A percentile compares a stretch with the other conserved stretches of the same genome.
Conservation (phyloP, 2,888 invertebrate species). For the Flexamia atlantica region DNA sequence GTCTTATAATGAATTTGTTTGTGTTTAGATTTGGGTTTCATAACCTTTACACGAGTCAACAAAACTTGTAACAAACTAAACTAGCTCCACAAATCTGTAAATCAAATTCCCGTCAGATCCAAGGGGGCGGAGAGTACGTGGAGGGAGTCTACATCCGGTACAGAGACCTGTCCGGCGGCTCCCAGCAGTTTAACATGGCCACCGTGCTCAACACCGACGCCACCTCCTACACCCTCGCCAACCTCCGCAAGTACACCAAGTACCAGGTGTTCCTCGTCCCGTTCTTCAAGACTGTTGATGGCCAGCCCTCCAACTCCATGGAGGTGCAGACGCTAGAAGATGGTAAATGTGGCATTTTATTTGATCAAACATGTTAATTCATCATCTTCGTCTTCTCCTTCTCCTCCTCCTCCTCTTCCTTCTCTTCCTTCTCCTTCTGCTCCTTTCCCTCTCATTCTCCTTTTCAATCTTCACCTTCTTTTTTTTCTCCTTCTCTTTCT, state of each 20-base stretch:
- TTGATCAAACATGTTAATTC: too few species aligned
- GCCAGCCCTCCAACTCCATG: slow-evolving; percentile 95
- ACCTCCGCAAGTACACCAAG: slow-evolving; percentile 89
- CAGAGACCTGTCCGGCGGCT: slow-evolving; percentile 80
- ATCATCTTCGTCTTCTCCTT: too few species aligned
- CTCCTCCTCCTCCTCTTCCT: too few species aligned
- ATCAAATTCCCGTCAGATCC: slow-evolving; percentile 72
- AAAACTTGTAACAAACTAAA: too few species aligned
- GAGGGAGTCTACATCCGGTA: slow-evolving; percentile 86
- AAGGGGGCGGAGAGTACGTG: slow-evolving; percentile 77
- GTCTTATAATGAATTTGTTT: too few species aligned
- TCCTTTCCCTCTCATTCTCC: too few species aligned
- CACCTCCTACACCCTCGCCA: slow-evolving; percentile 84
- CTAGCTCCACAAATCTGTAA: too few species aligned
- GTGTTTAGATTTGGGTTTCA: too few species aligned
- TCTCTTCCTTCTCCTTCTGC: too few species aligned
- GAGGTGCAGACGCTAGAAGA: slow-evolving; percentile 78
- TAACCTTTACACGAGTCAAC: too few species aligned
- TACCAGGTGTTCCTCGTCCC: slow-evolving; percentile 96
- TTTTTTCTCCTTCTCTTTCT: too few species aligned
- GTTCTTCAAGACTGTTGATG: slow-evolving; percentile 91
- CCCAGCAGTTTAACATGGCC: slow-evolving; percentile 83
- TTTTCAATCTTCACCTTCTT: too few species aligned
- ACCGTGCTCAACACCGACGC: slow-evolving; percentile 84
- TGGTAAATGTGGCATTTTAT: slow-evolving; percentile 67